A percentile compares a stretch with the other conserved stretches of the same genome.
Conservation (phyloP, 2,797 vertebrate genomes). For the Labroides dimidiatus region DNA sequence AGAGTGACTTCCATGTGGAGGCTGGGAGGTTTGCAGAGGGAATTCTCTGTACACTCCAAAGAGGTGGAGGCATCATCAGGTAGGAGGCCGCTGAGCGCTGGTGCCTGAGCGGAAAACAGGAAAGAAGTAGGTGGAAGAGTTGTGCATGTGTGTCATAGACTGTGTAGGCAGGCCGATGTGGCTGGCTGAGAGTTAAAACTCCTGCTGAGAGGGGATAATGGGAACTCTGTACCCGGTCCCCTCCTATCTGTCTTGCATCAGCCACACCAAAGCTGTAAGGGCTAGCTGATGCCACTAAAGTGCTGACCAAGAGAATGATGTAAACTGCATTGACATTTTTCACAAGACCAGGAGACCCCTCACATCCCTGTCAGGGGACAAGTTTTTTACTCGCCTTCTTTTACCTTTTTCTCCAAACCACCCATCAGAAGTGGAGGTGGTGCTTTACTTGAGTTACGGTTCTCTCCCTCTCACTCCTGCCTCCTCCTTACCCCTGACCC, state of each 20-base stretch:
- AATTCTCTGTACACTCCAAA: constrained; percentile 60
- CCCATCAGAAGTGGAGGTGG: constrained; percentile 29
- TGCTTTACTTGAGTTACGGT: constrained; percentile 49
- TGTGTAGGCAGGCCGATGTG: constrained; percentile 63
- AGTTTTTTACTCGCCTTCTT: constrained; percentile 53
- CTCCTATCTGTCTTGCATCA: constrained; percentile 61
- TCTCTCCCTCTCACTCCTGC: constrained; percentile 30
- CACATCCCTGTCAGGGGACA: constrained; percentile 55
- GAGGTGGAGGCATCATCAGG: constrained; percentile 70
- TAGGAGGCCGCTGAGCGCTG: constrained; percentile 66
- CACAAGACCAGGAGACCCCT: constrained; percentile 70
- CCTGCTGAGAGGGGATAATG: constrained; percentile 85
- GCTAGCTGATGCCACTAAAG: constrained; percentile 61
- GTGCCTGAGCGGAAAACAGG: constrained; percentile 52
- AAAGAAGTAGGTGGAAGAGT: constrained; percentile 61
- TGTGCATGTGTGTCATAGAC: constrained; percentile 44
- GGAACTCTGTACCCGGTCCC: constrained; percentile 76
- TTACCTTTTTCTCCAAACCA: constrained; percentile 31
- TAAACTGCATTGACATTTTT: constrained; percentile 71
- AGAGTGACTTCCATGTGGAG: constrained; percentile 78
- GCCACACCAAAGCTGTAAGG: constrained; percentile 68
- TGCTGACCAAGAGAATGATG: constrained; percentile 76
- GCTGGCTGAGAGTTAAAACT: constrained; percentile 52
- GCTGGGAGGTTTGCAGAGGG: constrained; percentile 67
- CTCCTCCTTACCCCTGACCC: constrained; percentile 53